Conservation (phyloP, 1,140 invertebrate species). For the Drosophila pandora region DNA sequence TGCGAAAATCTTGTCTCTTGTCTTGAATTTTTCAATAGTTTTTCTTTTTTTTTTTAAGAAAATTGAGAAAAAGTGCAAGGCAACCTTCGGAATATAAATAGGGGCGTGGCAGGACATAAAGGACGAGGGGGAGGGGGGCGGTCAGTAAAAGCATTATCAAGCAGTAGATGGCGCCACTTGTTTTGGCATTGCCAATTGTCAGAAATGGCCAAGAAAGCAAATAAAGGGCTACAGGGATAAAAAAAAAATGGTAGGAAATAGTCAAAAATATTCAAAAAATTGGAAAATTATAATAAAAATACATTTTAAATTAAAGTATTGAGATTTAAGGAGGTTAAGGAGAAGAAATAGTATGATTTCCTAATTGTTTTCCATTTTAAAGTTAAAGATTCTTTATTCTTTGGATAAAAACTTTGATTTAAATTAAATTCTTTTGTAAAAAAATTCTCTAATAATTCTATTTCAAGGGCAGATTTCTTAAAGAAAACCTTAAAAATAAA, state of each 20-base stretch:
- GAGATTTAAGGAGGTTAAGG: no score
- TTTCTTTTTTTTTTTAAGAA: neutral
- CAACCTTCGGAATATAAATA: neutral
- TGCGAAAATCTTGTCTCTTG: slow-evolving; percentile 9
- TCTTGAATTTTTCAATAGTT: slow-evolving; percentile 14
- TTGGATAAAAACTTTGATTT: no score
- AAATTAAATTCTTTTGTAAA: no score
- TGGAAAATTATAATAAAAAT: neutral
- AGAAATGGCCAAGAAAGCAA: slow-evolving; percentile 13
- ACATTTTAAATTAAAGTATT: neutral
- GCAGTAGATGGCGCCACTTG: slow-evolving; percentile 38
- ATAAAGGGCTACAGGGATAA: slow-evolving; percentile 1
- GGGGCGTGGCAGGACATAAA: neutral
- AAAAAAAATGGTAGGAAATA: neutral
- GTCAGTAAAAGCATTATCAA: slow-evolving; percentile 27
- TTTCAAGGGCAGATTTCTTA: no score
- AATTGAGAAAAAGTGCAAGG: neutral
- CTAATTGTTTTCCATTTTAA: no score
- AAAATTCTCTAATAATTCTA: no score
- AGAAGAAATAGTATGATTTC: no score
- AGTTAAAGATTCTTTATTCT: no score
- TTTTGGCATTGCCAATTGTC: slow-evolving; percentile 38
- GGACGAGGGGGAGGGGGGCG: neutral
- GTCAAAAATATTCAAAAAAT: neutral
- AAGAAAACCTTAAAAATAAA: no score